Percentiles rank a stretch among this genome's conserved stretches.
Conservation (phyloP, 2,113 vertebrate genomes). For the Rhagologus leucostigma region DNA sequence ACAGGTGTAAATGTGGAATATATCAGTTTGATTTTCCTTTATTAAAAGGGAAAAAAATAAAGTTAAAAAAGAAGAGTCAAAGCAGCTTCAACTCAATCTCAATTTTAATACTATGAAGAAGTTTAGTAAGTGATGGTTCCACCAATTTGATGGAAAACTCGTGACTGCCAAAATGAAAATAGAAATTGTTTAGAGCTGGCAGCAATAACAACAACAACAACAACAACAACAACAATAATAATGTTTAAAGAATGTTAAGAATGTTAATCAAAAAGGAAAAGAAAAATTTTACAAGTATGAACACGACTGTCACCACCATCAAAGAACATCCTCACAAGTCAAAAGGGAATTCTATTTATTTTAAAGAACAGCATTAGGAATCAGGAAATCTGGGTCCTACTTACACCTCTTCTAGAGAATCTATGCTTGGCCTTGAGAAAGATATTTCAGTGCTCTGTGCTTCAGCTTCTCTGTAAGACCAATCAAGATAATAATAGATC, state of each 20-base stretch:
- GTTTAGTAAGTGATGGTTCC: constrained; percentile 27
- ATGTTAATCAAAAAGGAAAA: constrained; percentile 22
- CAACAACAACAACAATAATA: not conserved
- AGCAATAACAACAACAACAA: not conserved
- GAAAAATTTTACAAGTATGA: constrained; percentile 2
- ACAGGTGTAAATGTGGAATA: constrained; percentile 59
- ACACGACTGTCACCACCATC: not conserved
- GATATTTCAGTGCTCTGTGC: not conserved
- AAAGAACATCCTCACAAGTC: constrained; percentile 23
- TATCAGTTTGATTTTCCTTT: constrained; percentile 52
- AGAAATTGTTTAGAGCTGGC: not conserved
- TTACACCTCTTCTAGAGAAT: not conserved
- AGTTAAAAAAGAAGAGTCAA: not conserved
- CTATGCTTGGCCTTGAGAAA: not conserved
- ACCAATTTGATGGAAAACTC: constrained; percentile 44
- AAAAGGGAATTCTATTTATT: constrained; percentile 25
- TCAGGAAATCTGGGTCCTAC: not conserved
- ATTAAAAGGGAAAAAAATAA: constrained; percentile 50
- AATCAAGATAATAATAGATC: not conserved
- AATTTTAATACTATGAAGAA: constrained; percentile 58
- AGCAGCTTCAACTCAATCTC: constrained; percentile 37
- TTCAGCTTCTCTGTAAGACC: not conserved
- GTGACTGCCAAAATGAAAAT: not conserved
- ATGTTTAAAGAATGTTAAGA: not conserved
- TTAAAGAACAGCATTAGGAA: not conserved